Base-by-base conservation (phyloP, 1,140 invertebrate species). In the Manduca sexta region DNA sequence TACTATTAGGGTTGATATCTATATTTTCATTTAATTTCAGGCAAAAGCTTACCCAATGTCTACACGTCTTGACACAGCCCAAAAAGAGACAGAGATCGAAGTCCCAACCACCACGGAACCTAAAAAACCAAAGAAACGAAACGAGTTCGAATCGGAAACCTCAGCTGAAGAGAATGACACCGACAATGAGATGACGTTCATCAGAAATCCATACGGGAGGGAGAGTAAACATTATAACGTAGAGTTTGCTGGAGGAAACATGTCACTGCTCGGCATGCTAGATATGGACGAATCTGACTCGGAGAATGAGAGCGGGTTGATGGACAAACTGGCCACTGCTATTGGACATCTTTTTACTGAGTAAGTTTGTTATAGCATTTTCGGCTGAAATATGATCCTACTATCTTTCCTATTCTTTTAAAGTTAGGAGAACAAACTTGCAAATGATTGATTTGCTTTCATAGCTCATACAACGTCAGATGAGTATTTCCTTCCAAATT, bases 221-320 rank as follows among this genome's bases (percentile, higher is more conserved):
- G 80, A 84, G 49, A 82, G 73, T 48, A 74, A 77, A 14, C 54
- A 62, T n/a, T 73, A 69, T 33, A 64, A 61, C 18, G 64, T 73
- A 0, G 68, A 70, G 15, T 72, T 73, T 15, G 64, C 62, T n/a
- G 55, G 57, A 11, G 64, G 67, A 0, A 71, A 64, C 16, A 60
- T 80, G 66, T 67, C 80, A 7, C 88, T 88, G 62, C 56, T 90
- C 3, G 85, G 83, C 4, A 87, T 88, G 3, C 88, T 92, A 59
- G 87, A 92, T 59, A 89, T 90, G 42, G 93, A 94, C 52, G 93
- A 94, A 55, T 93, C 93, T 0, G 94, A 95, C 75, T 94, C 93
- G 0, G 94, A 95, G 58, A 93, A 93, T 60, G 93, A 95, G 53
- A 91, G 91, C 55, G 89, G 88, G 3, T 72, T 88, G 2, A 88